Percentiles rank a stretch among this genome's conserved stretches.
These are phyloP conservation scores for Masnerella sp. DNA, from an alignment of 2,888 invertebrate genomes.

Conservation along the genomic window DNA sequence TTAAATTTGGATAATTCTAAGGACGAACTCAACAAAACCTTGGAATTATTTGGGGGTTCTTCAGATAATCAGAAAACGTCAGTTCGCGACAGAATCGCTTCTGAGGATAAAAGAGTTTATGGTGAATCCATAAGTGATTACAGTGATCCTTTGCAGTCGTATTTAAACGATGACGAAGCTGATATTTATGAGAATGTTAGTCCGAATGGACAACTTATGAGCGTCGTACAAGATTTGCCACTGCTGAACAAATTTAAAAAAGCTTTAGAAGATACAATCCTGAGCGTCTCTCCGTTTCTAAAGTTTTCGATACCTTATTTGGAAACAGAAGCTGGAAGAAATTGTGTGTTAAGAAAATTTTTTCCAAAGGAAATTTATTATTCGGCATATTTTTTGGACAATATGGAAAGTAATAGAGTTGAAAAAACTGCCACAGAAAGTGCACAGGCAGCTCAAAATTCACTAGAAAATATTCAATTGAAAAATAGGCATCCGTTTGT, in stretches of 20 bases:
- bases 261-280: slow-evolving; percentile 84
- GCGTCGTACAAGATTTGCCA: slow-evolving; percentile 80
- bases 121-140: slow-evolving; percentile 85
- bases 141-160: slow-evolving; percentile 88
- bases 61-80: slow-evolving; percentile 53
- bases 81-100: slow-evolving; percentile 51
- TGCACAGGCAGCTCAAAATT: slow-evolving; percentile 47
- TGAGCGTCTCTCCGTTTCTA: slow-evolving; percentile 93
- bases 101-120: slow-evolving; percentile 76
- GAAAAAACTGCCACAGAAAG: slow-evolving; percentile 61
- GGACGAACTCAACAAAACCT: slow-evolving; percentile 57
- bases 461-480: slow-evolving; percentile 68
- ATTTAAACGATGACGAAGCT: slow-evolving; percentile 78
- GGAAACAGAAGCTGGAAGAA: slow-evolving; percentile 89
- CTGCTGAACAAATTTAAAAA: slow-evolving; percentile 85
- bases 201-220: slow-evolving; percentile 75
- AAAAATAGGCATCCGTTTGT: slow-evolving; percentile 87
- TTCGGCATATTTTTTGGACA: slow-evolving; percentile 81
- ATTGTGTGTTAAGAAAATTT: slow-evolving; percentile 85
- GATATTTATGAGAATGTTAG: slow-evolving; percentile 74
- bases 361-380: slow-evolving; percentile 87
- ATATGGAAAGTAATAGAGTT: slow-evolving; percentile 68
- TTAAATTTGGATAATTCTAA: slow-evolving; percentile 36
- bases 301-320: slow-evolving; percentile 91
- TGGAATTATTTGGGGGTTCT: slow-evolving; percentile 60